Conservation (phyloP, 2,113 vertebrate species). For the Anarhynchus alexandrinus region DNA sequence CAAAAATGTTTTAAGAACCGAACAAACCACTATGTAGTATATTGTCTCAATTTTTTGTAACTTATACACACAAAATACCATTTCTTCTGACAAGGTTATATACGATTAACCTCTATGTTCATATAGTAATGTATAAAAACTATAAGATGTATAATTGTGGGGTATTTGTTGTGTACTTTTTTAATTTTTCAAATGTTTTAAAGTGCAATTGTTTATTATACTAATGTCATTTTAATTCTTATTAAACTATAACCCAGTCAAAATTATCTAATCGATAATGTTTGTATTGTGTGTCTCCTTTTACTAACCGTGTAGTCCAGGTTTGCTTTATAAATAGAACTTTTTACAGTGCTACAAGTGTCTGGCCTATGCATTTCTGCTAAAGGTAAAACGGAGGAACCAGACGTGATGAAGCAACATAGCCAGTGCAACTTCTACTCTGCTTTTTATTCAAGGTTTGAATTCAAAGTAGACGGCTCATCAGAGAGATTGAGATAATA, state of each 20-base stretch:
- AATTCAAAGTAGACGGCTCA: constrained; percentile 54
- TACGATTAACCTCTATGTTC: constrained; percentile 70
- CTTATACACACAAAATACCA: constrained; percentile 47
- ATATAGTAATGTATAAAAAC: constrained; percentile 73
- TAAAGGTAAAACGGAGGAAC: constrained; percentile 46
- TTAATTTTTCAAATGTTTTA: constrained; percentile 79
- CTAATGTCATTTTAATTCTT: constrained; percentile 74
- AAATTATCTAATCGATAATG: constrained; percentile 26
- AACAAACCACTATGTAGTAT: constrained; percentile 67
- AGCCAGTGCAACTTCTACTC: constrained; percentile 61
- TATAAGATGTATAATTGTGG: constrained; percentile 69
- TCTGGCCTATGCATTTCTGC: constrained; percentile 50
- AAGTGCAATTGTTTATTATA: constrained; percentile 86
- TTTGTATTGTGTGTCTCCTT: constrained; percentile 50
- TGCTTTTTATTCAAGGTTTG: constrained; percentile 46
- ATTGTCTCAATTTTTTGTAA: constrained; percentile 56
- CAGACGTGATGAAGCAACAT: constrained; percentile 1
- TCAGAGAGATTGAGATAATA: constrained; percentile 10
- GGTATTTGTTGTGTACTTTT: constrained; percentile 80
- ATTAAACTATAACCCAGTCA: constrained; percentile 76
- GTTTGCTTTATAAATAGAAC: constrained; percentile 50
- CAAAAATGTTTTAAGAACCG: constrained; percentile 41
- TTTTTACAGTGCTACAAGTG: constrained; percentile 30
- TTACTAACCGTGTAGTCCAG: constrained; percentile 5
- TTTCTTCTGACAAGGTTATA: constrained; percentile 69